Evolutionary conservation across 2,113 vertebrate genomes (phyloP).

Genomic region (Oncorhynchus nerka): DNA sequence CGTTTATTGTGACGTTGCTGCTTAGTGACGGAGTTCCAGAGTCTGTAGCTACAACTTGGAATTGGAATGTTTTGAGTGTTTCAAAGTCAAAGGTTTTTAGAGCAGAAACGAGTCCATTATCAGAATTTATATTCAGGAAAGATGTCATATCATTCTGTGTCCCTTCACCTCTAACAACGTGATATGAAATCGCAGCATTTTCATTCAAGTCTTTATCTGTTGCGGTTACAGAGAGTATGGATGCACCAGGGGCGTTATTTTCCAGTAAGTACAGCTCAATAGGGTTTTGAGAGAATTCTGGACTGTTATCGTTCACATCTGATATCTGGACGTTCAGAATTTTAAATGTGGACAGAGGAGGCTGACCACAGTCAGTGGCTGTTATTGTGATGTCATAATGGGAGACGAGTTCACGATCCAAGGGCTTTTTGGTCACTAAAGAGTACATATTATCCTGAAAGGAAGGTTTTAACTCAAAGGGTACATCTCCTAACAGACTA

Average conservation of each 20-base stretch:
- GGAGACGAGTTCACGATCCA: not conserved
- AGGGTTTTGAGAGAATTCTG: too few species aligned
- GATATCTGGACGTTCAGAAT: too few species aligned
- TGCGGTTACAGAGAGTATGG: too few species aligned
- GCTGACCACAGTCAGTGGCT: too few species aligned
- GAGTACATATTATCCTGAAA: constrained; percentile 29
- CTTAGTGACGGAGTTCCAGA: constrained; percentile 47
- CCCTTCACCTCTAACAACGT: constrained; percentile 31
- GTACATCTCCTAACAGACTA: not conserved
- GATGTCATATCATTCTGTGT: too few species aligned
- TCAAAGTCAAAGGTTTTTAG: constrained; percentile 77
- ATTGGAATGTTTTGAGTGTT: constrained; percentile 68
- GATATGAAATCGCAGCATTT: not conserved
- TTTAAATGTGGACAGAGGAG: too few species aligned
- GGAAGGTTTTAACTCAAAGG: constrained; percentile 33
- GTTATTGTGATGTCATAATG: too few species aligned
- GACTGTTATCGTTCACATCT: too few species aligned
- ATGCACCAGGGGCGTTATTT: not conserved
- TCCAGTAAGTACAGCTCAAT: too few species aligned
- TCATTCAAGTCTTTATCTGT: too few species aligned
- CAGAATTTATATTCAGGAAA: too few species aligned
- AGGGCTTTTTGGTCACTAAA: constrained; percentile 26
- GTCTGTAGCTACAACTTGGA: constrained; percentile 62
- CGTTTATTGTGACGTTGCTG: constrained; percentile 62
- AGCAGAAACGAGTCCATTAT: constrained; percentile 20